Base-by-base conservation (phyloP, 64 coral and sea anemone species). In the Orbicella faveolata region DNA sequence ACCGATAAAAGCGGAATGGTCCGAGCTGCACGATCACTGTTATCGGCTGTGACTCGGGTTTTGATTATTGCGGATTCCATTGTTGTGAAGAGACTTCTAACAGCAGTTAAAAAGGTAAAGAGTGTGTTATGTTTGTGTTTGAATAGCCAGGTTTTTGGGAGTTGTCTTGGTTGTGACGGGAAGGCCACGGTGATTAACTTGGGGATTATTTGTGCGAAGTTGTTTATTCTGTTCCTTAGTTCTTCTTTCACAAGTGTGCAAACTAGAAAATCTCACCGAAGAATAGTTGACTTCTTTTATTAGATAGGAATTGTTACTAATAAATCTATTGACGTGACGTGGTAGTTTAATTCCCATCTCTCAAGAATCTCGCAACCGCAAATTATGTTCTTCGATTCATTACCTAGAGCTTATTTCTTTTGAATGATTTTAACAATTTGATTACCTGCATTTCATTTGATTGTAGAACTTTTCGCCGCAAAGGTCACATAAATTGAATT, bases 51-150 rank as follows among this genome's bases (percentile, higher is more conserved):
- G 15, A 99, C 97, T 12, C 88, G 94, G 41, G 97, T 99, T 52
- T 73, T 99, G 33, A 89, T 99, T 52, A 93, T 99, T 51, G 94
- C 97, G 33, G 97, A 99, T 80, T 93, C 94, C 16, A 86, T 99
- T 55, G 90, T 96, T 62, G 89, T 99, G 34, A 99, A 99, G 63
- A 87, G 97, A 89, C 89, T 99, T 18, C 73, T 99, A 34, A 53
- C 67, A 41, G 97, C 93, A 2, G 97, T 93, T 23, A 88, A 95
- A 84, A 99, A 99, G 97, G 97, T 99, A 93, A 89, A 82, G 82
- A 69, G 36, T 23, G 41, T 15, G 41, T 21, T 14, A 53, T n/a
- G 16, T 69, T 35, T 69, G 6, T 21, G 48, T 15, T 34, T 39
- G 36, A 48, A 21, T 21, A 36, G 37, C 73, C 39, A 73, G 11